phyloP scores from a whole-genome alignment of 1,140 invertebrate species.

The Temnothorax longispinosus region DNA sequence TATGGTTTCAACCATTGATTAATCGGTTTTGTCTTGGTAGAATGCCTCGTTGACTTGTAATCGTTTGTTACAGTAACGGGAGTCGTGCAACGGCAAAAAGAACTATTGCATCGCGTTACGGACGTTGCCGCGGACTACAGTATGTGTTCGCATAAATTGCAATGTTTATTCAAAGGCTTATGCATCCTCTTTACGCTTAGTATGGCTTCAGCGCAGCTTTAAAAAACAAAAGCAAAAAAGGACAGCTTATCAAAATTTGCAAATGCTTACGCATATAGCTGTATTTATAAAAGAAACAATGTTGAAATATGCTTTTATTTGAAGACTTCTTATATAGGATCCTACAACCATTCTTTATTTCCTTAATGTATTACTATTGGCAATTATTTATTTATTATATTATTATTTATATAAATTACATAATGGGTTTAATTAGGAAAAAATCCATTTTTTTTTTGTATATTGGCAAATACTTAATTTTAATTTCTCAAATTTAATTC shows the following conservation, averaged over 20 bases:
- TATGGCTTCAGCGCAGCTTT: constrained; percentile 28
- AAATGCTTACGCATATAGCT: neutral
- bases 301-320: neutral
- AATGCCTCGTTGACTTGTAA: constrained; percentile 48
- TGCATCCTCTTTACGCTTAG: constrained; percentile 34
- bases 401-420: neutral
- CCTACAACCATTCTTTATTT: neutral
- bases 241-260: constrained; percentile 21
- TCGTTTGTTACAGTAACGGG: constrained; percentile 75
- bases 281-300: neutral
- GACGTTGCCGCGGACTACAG: constrained; percentile 75
- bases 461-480: neutral
- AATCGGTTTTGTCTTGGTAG: neutral
- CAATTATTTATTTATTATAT: constrained; percentile 7
- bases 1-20: neutral
- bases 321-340: neutral
- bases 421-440: neutral
- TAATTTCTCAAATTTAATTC: neutral
- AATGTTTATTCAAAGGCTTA: constrained; percentile 26
- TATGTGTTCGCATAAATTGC: constrained; percentile 63
- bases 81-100: constrained; percentile 75
- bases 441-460: neutral
- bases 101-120: constrained; percentile 75
- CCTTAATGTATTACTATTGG: neutral
- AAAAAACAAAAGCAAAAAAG: neutral